Evolutionary conservation across 2,113 vertebrate genomes (phyloP).

Genomic region (Synodontis membranacea): DNA sequence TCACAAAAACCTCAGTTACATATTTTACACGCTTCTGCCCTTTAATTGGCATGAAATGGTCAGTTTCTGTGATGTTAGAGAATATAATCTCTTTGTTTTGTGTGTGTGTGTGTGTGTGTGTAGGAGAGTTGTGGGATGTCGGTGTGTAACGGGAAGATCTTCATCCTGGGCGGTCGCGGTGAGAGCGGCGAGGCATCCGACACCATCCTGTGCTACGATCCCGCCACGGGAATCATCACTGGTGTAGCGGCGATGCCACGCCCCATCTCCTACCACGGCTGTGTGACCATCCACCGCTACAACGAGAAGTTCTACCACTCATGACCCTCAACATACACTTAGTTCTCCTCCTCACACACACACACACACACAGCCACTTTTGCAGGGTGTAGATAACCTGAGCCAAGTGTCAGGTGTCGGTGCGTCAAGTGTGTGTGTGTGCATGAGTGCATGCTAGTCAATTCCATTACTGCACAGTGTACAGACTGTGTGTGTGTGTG

Average conservation of each 20-base stretch:
- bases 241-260: conserved; percentile 94
- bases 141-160: conserved; percentile 98
- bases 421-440: conserved; percentile 32
- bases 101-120: conserved; percentile 33
- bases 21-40: neutral
- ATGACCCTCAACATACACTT: conserved; percentile 59
- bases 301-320: conserved; percentile 90
- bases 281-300: conserved; percentile 96
- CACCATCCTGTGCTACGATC: conserved; percentile 94
- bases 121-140: conserved; percentile 99
- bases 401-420: conserved; percentile 6
- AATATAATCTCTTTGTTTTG: neutral
- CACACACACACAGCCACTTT: conserved; percentile 14
- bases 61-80: neutral
- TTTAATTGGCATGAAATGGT: neutral
- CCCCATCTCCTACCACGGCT: conserved; percentile 96
- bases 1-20: neutral
- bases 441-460: neutral
- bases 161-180: conserved; percentile 91
- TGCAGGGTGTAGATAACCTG: conserved; percentile 26
- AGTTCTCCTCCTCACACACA: neutral
- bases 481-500: conserved; percentile 9
- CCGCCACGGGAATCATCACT: conserved; percentile 92
- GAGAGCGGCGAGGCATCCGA: conserved; percentile 94
- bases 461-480: neutral